A percentile compares a stretch with the other conserved stretches of the same genome.
Conservation (phyloP, 1,140 invertebrate genomes). For the Orius insidiosus region DNA sequence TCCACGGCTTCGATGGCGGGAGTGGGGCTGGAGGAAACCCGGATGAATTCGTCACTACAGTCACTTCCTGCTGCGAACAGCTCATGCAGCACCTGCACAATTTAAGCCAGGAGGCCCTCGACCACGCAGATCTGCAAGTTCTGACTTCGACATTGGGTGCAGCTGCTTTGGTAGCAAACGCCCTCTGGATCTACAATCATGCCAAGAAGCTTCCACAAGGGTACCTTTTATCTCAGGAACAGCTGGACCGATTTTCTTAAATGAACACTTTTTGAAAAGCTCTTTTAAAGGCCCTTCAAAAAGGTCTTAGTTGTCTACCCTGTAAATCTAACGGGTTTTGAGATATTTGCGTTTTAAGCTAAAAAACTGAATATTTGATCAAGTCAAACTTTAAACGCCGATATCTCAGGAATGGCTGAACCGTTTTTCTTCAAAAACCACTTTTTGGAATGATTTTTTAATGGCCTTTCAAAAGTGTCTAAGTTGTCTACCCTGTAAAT, state of each 20-base stretch:
- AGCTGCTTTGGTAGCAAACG: constrained; percentile 55
- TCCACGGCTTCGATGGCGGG: constrained; percentile 13
- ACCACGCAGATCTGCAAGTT: constrained; percentile 51
- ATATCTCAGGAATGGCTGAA: no score
- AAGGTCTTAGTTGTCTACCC: no score
- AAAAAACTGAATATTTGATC: not conserved
- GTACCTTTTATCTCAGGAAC: no score
- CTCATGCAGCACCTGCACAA: constrained; percentile 56
- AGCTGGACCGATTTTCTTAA: no score
- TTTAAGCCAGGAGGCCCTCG: constrained; percentile 58
- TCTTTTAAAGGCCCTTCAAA: no score
- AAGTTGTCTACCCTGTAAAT: no score
- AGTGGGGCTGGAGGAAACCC: constrained; percentile 34
- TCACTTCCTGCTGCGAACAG: constrained; percentile 49
- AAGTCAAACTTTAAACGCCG: not conserved
- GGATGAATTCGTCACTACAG: constrained; percentile 45
- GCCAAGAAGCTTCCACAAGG: constrained; percentile 14
- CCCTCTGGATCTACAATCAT: constrained; percentile 51
- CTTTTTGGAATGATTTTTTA: no score
- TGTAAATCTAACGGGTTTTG: no score
- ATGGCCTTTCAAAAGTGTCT: no score
- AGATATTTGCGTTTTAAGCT: no score
- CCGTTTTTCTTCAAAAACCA: no score
- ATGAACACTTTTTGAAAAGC: no score
- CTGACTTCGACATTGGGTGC: constrained; percentile 59